Evolutionary conservation across 2,797 vertebrate species (phyloP).

Genomic region (Alauda arvensis): DNA sequence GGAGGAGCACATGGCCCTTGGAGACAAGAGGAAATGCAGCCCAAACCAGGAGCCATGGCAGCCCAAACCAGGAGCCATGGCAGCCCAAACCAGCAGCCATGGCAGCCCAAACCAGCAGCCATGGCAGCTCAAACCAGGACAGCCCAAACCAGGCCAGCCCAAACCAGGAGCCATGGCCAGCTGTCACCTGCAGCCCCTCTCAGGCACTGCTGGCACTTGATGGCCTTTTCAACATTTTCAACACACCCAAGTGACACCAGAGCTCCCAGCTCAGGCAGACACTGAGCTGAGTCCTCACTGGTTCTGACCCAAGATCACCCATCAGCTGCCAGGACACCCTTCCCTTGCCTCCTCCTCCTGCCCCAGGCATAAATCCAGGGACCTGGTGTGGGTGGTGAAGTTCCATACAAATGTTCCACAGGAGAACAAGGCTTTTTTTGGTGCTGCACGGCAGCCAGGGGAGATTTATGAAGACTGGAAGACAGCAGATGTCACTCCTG

Average conservation of each 20-base stretch:
- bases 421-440: background rate
- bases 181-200: background rate
- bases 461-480: background rate
- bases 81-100: background rate
- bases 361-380: background rate
- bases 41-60: background rate
- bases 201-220: background rate
- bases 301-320: background rate
- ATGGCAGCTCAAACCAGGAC: background rate
- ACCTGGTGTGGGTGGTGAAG: background rate
- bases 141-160: background rate
- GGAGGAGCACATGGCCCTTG: background rate
- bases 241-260: rapidly evolving
- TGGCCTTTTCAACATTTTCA: background rate
- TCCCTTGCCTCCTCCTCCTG: background rate
- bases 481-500: background rate
- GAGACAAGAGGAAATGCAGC: background rate
- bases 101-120: background rate
- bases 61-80: background rate
- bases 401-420: background rate
- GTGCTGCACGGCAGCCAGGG: background rate
- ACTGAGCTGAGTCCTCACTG: background rate
- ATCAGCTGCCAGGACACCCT: background rate
- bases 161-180: background rate
- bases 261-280: background rate